Evolutionary conservation across 2,113 vertebrate species (phyloP).

Genomic region (Microcebus jonahi): DNA sequence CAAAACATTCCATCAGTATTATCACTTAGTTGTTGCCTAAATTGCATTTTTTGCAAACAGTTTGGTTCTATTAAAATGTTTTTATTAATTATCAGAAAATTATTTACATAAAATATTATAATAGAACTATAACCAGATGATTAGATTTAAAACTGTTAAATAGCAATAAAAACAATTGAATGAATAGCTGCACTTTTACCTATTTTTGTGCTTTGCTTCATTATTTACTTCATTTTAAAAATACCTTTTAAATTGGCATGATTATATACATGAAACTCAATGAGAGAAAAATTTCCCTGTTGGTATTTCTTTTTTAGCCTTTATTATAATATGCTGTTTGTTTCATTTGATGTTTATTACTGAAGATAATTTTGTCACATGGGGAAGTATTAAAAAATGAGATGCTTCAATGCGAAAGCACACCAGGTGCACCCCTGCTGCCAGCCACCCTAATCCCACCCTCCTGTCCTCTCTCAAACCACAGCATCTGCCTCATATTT

Average conservation of each 20-base stretch:
- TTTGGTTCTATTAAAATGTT: conserved; percentile 13
- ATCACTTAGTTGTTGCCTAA: neutral
- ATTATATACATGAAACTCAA: neutral
- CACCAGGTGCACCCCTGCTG: no score
- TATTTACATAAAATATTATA: neutral
- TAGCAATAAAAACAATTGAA: neutral
- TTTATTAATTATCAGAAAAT: neutral
- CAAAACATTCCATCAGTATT: neutral
- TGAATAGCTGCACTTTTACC: neutral
- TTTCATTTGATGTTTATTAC: neutral
- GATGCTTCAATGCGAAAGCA: neutral
- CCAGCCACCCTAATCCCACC: neutral
- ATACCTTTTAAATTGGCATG: neutral
- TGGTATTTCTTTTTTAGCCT: neutral
- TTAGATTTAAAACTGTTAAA: neutral
- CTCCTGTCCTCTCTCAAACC: neutral
- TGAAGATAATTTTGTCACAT: neutral
- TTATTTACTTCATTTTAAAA: neutral
- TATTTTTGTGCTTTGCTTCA: neutral
- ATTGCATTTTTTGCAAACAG: neutral
- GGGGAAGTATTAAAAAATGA: neutral
- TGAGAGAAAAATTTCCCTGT: neutral
- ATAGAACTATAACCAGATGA: neutral
- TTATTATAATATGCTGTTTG: neutral
- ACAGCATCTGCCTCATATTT: neutral